Percentiles rank a stretch among this genome's conserved stretches.
phyloP scores from a whole-genome alignment of 2,888 invertebrate genomes.

The Drosophila pseudotalamancana region DNA sequence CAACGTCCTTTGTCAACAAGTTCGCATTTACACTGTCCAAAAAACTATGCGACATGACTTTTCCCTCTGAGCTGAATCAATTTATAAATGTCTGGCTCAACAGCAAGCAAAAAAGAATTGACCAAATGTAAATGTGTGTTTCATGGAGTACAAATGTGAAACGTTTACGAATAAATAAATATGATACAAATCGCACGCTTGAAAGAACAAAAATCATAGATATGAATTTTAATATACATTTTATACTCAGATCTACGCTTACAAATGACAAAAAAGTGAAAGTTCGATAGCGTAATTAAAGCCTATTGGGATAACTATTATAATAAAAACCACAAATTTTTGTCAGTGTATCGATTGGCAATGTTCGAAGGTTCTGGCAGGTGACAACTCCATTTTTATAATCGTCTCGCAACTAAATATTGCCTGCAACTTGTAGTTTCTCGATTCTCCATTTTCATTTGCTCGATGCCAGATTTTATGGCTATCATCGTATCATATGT shows the following conservation, averaged over 20 bases:
- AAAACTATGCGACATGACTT: neutral
- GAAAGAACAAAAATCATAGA: too few species aligned
- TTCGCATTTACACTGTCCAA: slow-evolving; percentile 53
- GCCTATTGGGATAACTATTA: too few species aligned
- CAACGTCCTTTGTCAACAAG: slow-evolving; percentile 69
- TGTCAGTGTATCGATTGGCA: slow-evolving; percentile 25
- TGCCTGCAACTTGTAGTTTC: slow-evolving; percentile 17
- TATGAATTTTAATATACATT: too few species aligned
- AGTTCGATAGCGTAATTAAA: too few species aligned
- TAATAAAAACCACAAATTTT: slow-evolving; percentile 1
- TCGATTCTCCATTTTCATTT: slow-evolving; percentile 6
- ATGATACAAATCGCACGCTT: too few species aligned
- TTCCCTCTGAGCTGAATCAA: too few species aligned
- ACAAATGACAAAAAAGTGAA: too few species aligned
- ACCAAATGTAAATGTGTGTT: neutral
- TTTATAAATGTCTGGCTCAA: too few species aligned
- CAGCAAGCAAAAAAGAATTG: too few species aligned
- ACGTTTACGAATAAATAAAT: neutral
- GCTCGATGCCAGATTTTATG: slow-evolving; percentile 37
- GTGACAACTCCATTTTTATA: slow-evolving; percentile 66
- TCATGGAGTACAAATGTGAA: neutral
- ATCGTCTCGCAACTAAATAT: slow-evolving; percentile 37
- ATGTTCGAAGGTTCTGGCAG: slow-evolving; percentile 24
- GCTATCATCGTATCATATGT: slow-evolving; percentile 29
- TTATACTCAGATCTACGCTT: too few species aligned